Evolutionary conservation across 2,888 invertebrate species (phyloP), one percentile per base, ranked within the genome.

Genomic region (Tachystola acroxantha): DNA sequence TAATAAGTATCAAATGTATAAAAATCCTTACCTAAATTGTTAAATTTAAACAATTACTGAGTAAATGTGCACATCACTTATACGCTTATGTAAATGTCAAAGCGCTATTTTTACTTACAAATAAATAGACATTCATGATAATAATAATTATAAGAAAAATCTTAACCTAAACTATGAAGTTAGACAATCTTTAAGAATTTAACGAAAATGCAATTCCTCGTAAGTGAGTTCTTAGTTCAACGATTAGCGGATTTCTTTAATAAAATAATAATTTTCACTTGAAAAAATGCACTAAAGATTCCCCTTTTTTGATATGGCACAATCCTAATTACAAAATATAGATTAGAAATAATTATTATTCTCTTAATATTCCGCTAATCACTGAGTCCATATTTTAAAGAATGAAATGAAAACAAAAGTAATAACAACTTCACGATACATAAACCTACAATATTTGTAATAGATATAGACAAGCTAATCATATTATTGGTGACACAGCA

Each of bases 401-500:
- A 62, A 50, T 56, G 52, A 56, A 66, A 57, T 46, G 57, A 61
- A 57, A 59, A 56, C 44, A 57, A 61, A 57, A 59, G 55, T 44
- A 64, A 63, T 53, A 55, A 45, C 37, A 40, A 55, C 45, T 50
- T 41, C 48, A 59, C 52, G 47, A 59, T 64, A 68, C 52, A 56
- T 60, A 66, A 69, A 45, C 64, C 68, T 80, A 80, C 52, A 61
- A 57, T 72, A 69, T 55, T 57, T 58, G 59, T 70, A 60, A 64
- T 65, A 64, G 46, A 61, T 69, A 73, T 71, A 68, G 70, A 80
- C 67, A 79, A 60, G 76, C 78, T 84, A 82, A 75, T 71, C 64
- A 70, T 77, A 76, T 85, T 86, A 82, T 86, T 86, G 85, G 77
- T 77, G 84, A 84, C 84, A 85, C 85, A 86, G 86, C 84, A 86